Evolutionary conservation across 1,140 invertebrate genomes (phyloP).

Genomic region (Meloidogyne exigua): DNA sequence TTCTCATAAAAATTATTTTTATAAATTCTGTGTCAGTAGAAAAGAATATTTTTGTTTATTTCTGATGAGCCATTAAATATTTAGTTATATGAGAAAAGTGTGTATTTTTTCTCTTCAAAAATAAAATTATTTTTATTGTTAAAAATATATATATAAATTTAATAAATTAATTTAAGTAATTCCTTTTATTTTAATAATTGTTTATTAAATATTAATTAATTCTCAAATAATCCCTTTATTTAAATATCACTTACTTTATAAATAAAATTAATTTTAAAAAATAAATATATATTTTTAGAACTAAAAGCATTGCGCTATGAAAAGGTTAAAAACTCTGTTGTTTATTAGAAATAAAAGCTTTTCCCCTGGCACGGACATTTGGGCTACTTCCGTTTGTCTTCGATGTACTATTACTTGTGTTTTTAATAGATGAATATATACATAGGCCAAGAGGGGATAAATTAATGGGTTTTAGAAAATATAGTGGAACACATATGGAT

Average conservation of each 20-base stretch:
- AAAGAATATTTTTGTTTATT: not conserved
- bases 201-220: too few species aligned
- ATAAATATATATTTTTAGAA: too few species aligned
- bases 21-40: constrained; percentile 1
- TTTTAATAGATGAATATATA: not conserved
- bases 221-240: too few species aligned
- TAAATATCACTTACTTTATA: too few species aligned
- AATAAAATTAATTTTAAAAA: too few species aligned
- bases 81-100: not conserved
- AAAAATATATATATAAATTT: too few species aligned
- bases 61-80: constrained; percentile 2
- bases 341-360: not conserved
- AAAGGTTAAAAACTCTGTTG: not conserved
- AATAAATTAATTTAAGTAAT: too few species aligned
- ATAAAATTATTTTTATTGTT: too few species aligned
- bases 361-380: not conserved
- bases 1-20: not conserved
- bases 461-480: not conserved
- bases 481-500: not conserved
- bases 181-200: too few species aligned
- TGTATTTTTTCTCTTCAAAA: too few species aligned
- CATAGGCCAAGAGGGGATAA: too few species aligned
- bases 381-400: not conserved
- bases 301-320: too few species aligned
- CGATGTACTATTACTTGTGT: not conserved